Evolutionary conservation across 2,888 invertebrate species (phyloP).

Genomic region (Deilephila elpenor): DNA sequence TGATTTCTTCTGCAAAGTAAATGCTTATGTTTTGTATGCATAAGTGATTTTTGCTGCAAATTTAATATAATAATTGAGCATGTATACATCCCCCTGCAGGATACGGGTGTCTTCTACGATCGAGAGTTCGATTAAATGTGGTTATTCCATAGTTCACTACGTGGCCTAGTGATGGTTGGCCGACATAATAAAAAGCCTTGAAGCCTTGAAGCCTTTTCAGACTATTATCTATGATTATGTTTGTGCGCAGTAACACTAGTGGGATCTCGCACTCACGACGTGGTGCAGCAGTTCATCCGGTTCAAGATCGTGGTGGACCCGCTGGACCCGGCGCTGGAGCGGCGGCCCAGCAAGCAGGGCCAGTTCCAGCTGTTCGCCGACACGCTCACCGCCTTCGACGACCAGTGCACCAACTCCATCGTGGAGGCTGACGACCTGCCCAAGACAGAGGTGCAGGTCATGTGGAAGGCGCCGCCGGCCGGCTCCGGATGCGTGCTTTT

Average conservation of each 20-base stretch:
- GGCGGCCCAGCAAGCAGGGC: conserved; percentile 66
- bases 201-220: too few species aligned
- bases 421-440: conserved; percentile 91
- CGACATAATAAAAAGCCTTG: too few species aligned
- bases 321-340: conserved; percentile 71
- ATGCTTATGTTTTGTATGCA: too few species aligned
- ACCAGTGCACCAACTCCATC: conserved; percentile 93
- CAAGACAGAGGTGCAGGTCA: conserved; percentile 93
- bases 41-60: background rate
- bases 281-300: conserved; percentile 90
- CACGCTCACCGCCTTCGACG: conserved; percentile 88
- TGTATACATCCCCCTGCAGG: too few species aligned
- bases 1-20: too few species aligned
- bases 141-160: too few species aligned
- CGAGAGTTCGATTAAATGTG: too few species aligned
- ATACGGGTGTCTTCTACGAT: too few species aligned
- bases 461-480: conserved; percentile 95
- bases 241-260: conserved; percentile 85
- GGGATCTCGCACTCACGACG: conserved; percentile 87
- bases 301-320: conserved; percentile 92
- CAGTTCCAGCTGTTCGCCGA: conserved; percentile 84
- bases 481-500: conserved; percentile 95
- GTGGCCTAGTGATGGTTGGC: too few species aligned
- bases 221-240: background rate
- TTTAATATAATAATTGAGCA: background rate